Conservation (phyloP, 2,113 vertebrate species). For the Carollia perspicillata region DNA sequence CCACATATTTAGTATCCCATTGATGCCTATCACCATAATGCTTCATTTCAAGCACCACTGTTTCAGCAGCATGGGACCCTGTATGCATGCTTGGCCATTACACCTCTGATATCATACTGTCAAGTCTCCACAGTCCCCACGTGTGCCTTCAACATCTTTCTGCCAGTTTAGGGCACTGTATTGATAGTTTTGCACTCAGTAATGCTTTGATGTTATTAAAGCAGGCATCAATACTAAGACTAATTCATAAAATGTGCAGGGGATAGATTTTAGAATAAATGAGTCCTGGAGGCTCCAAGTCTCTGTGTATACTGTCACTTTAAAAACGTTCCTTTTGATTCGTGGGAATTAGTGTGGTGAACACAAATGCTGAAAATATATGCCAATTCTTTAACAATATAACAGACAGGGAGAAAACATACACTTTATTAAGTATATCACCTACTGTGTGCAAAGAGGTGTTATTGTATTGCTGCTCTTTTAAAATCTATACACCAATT, state of each 20-base stretch:
- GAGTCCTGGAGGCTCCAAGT: neutral
- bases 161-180: neutral
- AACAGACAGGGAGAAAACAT: neutral
- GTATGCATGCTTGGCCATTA: neutral
- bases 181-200: neutral
- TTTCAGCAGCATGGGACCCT: neutral
- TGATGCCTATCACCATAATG: neutral
- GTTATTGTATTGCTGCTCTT: neutral
- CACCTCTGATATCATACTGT: neutral
- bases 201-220: neutral
- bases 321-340: neutral
- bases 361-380: neutral
- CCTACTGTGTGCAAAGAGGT: constrained; percentile 30
- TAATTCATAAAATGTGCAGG: neutral
- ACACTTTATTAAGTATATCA: neutral
- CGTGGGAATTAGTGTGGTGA: neutral
- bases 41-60: neutral
- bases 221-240: neutral
- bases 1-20: neutral
- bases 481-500: constrained; percentile 60
- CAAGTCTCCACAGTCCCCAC: neutral
- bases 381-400: neutral
- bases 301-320: neutral
- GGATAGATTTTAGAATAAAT: neutral
- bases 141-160: neutral